Evolutionary conservation across 2,113 vertebrate genomes (phyloP).

Genomic region (Otolemur garnettii): DNA sequence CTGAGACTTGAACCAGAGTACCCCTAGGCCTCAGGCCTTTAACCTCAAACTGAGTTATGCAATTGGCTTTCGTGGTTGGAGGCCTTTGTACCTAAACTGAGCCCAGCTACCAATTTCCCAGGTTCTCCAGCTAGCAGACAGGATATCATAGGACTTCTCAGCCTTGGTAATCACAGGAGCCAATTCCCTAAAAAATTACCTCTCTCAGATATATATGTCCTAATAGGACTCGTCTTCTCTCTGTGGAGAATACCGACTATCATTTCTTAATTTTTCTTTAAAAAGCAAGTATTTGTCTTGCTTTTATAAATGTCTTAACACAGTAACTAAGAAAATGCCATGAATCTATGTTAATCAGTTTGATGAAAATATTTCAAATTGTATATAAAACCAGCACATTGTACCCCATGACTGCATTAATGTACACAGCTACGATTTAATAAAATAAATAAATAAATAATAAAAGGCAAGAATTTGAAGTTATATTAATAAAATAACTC

Average conservation of each 20-base stretch:
- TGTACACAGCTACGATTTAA: too few relatives aligned
- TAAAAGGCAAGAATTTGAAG: constrained; percentile 24
- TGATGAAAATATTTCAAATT: too few relatives aligned
- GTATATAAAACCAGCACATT: too few relatives aligned
- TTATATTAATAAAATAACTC: background rate
- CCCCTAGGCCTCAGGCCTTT: background rate
- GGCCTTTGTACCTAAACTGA: background rate
- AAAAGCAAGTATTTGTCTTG: constrained; percentile 8
- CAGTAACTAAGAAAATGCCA: too few relatives aligned
- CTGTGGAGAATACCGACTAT: background rate
- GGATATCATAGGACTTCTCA: background rate
- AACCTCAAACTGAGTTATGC: background rate
- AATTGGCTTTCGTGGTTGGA: background rate
- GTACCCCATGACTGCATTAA: too few relatives aligned
- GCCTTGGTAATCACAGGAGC: background rate
- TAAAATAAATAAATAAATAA: too few relatives aligned
- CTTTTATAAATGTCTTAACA: too few relatives aligned
- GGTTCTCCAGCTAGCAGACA: background rate
- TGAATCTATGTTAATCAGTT: too few relatives aligned
- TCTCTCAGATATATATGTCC: background rate
- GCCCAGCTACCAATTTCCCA: background rate
- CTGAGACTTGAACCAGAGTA: background rate
- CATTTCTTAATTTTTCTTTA: constrained; percentile 16
- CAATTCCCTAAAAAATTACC: background rate
- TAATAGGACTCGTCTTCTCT: background rate